These are phyloP conservation scores for Rhizomys pruinosus DNA, from an alignment of 2,113 vertebrate species.

Conservation along the genomic window DNA sequence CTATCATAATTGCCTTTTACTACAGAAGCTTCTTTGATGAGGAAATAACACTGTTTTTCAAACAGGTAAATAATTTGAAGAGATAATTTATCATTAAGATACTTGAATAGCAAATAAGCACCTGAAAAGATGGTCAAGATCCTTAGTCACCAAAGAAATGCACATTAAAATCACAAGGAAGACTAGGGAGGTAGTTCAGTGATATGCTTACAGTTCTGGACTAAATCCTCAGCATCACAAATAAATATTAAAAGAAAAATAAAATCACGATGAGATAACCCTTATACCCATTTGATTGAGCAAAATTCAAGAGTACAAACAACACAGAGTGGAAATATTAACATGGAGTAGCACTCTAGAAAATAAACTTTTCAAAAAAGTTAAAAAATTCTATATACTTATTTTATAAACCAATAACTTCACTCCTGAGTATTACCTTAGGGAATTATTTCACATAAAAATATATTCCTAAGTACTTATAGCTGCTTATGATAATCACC, in stretches of 20 bases:
- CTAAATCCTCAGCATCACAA: not conserved
- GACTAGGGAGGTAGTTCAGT: too few relatives aligned
- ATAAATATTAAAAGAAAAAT: not conserved
- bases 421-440: not conserved
- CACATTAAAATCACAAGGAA: too few relatives aligned
- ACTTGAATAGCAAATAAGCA: too few relatives aligned
- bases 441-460: slow-evolving; percentile 1
- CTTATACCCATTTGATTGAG: not conserved
- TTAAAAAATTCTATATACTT: too few relatives aligned
- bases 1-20: too few relatives aligned
- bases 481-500: not conserved
- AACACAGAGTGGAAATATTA: not conserved
- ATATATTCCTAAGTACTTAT: not conserved
- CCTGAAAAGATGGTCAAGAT: too few relatives aligned
- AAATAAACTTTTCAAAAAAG: not conserved
- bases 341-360: not conserved
- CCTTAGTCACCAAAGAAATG: too few relatives aligned
- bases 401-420: not conserved
- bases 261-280: not conserved
- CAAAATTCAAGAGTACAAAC: not conserved
- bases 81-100: too few relatives aligned
- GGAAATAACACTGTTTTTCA: too few relatives aligned
- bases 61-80: too few relatives aligned
- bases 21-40: too few relatives aligned
- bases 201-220: too few relatives aligned